phyloP scores from a whole-genome alignment of 2,888 invertebrate genomes.

The Rhamphomyia laevipes region DNA sequence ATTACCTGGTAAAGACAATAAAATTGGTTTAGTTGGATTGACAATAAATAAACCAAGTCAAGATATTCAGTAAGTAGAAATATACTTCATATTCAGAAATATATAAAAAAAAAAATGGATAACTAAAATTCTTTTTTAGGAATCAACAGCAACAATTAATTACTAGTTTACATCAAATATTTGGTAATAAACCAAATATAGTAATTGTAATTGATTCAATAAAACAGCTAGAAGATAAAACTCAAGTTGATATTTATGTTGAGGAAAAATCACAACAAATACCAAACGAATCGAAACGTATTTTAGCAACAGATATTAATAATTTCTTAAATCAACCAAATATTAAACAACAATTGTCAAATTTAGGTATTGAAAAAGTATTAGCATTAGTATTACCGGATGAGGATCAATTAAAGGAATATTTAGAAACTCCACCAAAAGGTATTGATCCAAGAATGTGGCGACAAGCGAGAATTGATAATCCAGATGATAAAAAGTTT shows the following conservation, averaged over 20 bases:
- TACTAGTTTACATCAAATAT: slow-evolving; percentile 51
- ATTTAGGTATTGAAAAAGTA: slow-evolving; percentile 59
- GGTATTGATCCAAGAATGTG: slow-evolving; percentile 89
- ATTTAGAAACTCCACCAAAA: slow-evolving; percentile 79
- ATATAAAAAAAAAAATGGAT: background rate
- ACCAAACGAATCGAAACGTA: slow-evolving; percentile 51
- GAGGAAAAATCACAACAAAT: slow-evolving; percentile 53
- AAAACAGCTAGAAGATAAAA: slow-evolving; percentile 63
- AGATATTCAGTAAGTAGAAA: slow-evolving; percentile 38
- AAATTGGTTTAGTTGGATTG: slow-evolving; percentile 81
- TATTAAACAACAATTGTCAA: slow-evolving; percentile 59
- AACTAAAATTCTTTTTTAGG: slow-evolving; percentile 31
- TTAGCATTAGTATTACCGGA: slow-evolving; percentile 64
- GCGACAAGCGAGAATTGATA: slow-evolving; percentile 92
- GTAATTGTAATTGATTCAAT: slow-evolving; percentile 65
- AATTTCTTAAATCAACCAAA: slow-evolving; percentile 56
- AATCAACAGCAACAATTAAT: slow-evolving; percentile 59
- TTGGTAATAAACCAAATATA: slow-evolving; percentile 79
- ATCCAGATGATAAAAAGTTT: slow-evolving; percentile 81
- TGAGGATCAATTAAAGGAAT: slow-evolving; percentile 70
- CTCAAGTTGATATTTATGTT: slow-evolving; percentile 64
- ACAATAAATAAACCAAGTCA: slow-evolving; percentile 70
- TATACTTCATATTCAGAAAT: background rate
- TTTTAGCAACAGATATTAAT: slow-evolving; percentile 61
- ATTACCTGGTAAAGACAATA: slow-evolving; percentile 75